A percentile compares a stretch with the other conserved stretches of the same genome.
Conservation (phyloP, 2,113 vertebrate species). For the Oncorhynchus tshawytscha region DNA sequence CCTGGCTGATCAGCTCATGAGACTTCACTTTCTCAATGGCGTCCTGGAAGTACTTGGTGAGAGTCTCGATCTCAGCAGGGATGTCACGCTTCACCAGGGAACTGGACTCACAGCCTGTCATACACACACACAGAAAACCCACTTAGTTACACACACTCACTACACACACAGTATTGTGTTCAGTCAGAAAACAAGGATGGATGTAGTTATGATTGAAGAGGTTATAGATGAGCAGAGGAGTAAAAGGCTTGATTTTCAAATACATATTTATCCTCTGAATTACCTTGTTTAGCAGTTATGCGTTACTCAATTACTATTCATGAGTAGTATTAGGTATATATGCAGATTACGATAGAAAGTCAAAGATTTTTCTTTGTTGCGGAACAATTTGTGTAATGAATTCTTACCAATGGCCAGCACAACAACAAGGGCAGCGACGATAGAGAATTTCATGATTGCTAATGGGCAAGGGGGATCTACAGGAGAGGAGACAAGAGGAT, state of each 20-base stretch:
- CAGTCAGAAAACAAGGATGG: too few species aligned
- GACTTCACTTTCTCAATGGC: constrained; percentile 60
- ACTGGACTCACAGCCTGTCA: constrained; percentile 55
- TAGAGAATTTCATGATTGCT: constrained; percentile 63
- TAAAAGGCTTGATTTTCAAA: too few species aligned
- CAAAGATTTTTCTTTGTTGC: background rate
- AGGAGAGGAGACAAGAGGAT: background rate
- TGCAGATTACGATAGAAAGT: background rate
- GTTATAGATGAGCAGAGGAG: background rate
- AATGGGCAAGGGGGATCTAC: constrained; percentile 30
- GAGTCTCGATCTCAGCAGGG: constrained; percentile 43
- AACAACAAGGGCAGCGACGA: constrained; percentile 42
- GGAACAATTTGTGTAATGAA: background rate
- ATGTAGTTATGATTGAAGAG: background rate
- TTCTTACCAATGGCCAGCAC: constrained; percentile 59
- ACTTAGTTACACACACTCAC: background rate
- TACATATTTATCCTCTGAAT: too few species aligned
- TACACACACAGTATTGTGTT: background rate
- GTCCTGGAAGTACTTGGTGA: constrained; percentile 52
- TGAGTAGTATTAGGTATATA: too few species aligned
- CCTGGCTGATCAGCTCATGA: constrained; percentile 53
- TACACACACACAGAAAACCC: background rate
- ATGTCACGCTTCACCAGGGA: constrained; percentile 60
- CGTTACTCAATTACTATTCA: too few species aligned
- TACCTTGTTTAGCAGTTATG: too few species aligned